phyloP scores from a whole-genome alignment of 2,888 invertebrate genomes.

The Pseudococcus jackbeardsleyi region DNA sequence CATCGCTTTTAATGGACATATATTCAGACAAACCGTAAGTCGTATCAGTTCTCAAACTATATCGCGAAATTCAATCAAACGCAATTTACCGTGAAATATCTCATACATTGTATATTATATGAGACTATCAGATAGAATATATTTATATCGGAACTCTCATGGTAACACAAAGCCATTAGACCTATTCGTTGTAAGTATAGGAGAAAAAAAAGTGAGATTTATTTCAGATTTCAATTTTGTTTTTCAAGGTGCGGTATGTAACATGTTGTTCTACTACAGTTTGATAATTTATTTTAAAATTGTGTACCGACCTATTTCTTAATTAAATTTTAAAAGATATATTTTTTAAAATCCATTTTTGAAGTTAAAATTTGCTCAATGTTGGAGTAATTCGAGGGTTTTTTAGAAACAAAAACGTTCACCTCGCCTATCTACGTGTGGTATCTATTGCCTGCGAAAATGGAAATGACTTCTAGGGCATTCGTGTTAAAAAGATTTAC shows the following conservation, averaged over 20 bases:
- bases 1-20: constrained; percentile 61
- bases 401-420: neutral
- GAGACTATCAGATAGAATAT: constrained; percentile 63
- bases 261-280: neutral
- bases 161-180: constrained; percentile 44
- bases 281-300: neutral
- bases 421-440: neutral
- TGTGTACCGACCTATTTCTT: neutral
- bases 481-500: constrained; percentile 30
- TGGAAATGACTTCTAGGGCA: constrained; percentile 5
- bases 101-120: constrained; percentile 64
- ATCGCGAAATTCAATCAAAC: constrained; percentile 66
- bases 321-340: neutral
- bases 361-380: neutral
- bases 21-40: constrained; percentile 59
- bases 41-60: constrained; percentile 60
- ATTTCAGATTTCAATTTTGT: constrained; percentile 40
- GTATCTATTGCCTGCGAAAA: neutral
- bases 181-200: neutral
- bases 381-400: too few relatives aligned
- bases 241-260: neutral
- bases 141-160: constrained; percentile 7
- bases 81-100: constrained; percentile 67
- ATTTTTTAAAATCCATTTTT: neutral
- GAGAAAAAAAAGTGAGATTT: constrained; percentile 22